Percentiles rank a stretch among this genome's conserved stretches.
Evolutionary conservation across 2,888 invertebrate genomes (phyloP).

Genomic region (Dioctria rufipes): DNA sequence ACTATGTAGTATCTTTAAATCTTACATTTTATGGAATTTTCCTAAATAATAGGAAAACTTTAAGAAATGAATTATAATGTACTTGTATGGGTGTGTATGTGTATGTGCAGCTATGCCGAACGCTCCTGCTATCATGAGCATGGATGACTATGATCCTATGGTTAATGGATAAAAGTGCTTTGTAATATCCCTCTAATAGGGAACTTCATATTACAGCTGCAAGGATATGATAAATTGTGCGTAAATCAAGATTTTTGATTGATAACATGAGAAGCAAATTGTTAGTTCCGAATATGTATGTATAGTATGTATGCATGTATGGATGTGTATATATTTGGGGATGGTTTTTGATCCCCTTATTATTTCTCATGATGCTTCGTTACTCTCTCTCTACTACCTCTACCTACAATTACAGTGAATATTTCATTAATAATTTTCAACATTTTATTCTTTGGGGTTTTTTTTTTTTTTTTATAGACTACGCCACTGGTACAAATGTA

Average conservation of each 20-base stretch:
- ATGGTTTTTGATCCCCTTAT: too few species aligned
- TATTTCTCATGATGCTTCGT: too few species aligned
- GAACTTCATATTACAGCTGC: constrained; percentile 20
- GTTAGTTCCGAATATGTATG: not conserved
- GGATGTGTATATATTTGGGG: too few species aligned
- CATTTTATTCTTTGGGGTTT: not conserved
- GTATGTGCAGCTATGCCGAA: not conserved
- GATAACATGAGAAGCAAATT: constrained; percentile 26
- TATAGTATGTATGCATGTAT: too few species aligned
- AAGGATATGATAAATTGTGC: constrained; percentile 24
- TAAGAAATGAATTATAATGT: too few species aligned
- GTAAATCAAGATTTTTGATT: constrained; percentile 19
- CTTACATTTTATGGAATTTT: too few species aligned
- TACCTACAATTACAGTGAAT: not conserved
- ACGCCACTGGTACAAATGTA: not conserved
- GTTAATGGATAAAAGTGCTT: constrained; percentile 8
- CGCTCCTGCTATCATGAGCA: too few species aligned
- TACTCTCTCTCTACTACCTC: too few species aligned
- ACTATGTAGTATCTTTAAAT: too few species aligned
- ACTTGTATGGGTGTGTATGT: too few species aligned
- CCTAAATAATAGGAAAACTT: too few species aligned
- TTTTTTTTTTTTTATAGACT: not conserved
- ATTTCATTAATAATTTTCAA: not conserved
- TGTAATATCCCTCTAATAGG: constrained; percentile 8
- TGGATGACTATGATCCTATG: not conserved